phyloP scores from a whole-genome alignment of 2,797 vertebrate genomes.

The Pipistrellus pygmaeus region DNA sequence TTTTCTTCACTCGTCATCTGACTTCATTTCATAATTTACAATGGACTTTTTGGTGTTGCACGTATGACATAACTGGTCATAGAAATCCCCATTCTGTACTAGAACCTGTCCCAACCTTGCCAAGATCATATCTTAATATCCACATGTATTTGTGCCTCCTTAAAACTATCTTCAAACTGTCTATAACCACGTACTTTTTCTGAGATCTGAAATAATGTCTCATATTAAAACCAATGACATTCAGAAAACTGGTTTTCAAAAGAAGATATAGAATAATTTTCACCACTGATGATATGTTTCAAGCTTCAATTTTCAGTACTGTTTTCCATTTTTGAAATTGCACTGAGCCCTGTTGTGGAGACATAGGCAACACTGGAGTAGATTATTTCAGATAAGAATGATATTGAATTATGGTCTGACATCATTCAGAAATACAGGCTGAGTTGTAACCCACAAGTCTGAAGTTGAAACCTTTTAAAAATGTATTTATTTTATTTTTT shows the following conservation, averaged over 20 bases:
- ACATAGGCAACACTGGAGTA: background rate
- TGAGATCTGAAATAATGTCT: background rate
- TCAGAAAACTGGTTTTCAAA: background rate
- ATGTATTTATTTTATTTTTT: background rate
- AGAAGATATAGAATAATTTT: background rate
- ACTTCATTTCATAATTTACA: conserved; percentile 6
- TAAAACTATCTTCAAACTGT: background rate
- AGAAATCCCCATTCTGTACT: background rate
- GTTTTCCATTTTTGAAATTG: background rate
- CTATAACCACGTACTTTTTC: background rate
- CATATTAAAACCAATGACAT: background rate
- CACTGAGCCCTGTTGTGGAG: background rate
- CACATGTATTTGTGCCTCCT: background rate
- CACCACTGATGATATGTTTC: background rate
- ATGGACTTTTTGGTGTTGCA: background rate
- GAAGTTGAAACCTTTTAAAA: background rate
- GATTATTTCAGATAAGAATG: background rate
- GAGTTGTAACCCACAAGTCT: background rate
- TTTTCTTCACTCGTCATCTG: background rate
- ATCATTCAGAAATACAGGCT: background rate
- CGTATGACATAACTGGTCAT: background rate
- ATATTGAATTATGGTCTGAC: background rate
- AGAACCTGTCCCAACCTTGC: background rate
- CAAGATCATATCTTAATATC: background rate
- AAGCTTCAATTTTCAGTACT: background rate